Conservation (phyloP, 2,797 vertebrate species). For the Psittacula derbiana region DNA sequence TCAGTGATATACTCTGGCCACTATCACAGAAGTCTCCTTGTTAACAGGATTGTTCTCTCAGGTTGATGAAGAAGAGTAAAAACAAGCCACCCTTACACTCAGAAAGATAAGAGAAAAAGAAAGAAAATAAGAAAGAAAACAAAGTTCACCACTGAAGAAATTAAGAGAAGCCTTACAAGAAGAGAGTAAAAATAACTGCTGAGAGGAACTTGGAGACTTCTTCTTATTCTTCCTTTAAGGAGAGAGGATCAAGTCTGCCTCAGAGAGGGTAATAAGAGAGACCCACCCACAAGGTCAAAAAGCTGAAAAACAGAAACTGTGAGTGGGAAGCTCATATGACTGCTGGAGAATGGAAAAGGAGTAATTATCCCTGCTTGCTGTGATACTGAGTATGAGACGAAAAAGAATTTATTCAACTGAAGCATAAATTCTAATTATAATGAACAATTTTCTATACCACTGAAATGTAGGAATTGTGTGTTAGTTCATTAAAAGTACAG, state of each 20-base stretch:
- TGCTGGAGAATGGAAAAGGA: neutral
- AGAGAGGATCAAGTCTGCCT: neutral
- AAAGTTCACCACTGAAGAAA: neutral
- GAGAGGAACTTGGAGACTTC: neutral
- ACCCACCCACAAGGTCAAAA: neutral
- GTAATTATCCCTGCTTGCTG: neutral
- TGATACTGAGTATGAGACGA: neutral
- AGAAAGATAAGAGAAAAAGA: neutral
- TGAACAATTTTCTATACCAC: neutral
- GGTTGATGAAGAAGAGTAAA: neutral
- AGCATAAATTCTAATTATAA: constrained; percentile 5
- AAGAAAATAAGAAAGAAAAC: neutral
- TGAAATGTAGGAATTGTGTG: neutral
- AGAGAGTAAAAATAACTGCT: neutral
- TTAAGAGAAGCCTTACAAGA: neutral
- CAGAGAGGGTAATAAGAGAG: neutral
- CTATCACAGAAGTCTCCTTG: neutral
- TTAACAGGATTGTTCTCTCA: neutral
- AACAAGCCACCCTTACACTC: neutral
- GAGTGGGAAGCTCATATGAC: neutral
- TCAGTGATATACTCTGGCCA: neutral
- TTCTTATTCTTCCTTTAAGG: neutral
- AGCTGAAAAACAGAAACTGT: neutral
- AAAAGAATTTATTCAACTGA: neutral
- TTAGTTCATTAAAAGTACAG: neutral